Base-by-base conservation (phyloP, 2,888 invertebrate species). In the Melieria omissa region DNA sequence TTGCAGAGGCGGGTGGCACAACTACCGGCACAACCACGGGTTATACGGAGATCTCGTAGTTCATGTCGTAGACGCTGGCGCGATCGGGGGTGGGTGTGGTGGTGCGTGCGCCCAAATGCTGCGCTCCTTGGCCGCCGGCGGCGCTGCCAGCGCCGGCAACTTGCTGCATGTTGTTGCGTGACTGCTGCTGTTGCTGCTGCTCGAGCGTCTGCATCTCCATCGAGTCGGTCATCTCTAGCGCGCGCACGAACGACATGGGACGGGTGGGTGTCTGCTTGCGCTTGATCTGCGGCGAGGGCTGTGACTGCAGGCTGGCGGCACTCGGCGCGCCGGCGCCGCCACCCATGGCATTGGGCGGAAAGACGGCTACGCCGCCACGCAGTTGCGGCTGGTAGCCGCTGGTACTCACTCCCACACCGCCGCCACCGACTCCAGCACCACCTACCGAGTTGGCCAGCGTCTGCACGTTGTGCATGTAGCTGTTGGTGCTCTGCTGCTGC, bases 1-100 rank as follows among this genome's bases (percentile, higher is more conserved):
- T 72, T 58, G 65, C 67, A 29, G 79, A 73, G 79, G 81, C 80
- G 76, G 82, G 80, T 78, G 84, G 82, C 71, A 84, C 77, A 74
- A 82, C 80, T 73, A 85, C 84, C 65, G 84, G 84, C 77, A 84
- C 83, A 79, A 83, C 82, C 83, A 85, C 85, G 86, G 86, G 87
- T 94, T 94, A 96, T 90, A 96, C 96, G 80, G 95, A 95, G 89
- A 96, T 96, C 88, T 96, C 96, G 88, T 96, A 96, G 89, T 95
- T 96, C 93, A 95, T 95, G 88, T 96, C 96, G 88, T 96, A 96
- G 78, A 95, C 94, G 88, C 95, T 95, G 82, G 94, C 93, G 81
- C 95, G 92, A 87, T 95, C 95, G 65, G 95, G 93, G 14, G 93
- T 92, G 52, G 91, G 90, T 64, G 91, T 89, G 12, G 89, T 89